phyloP scores from a whole-genome alignment of 2,797 vertebrate genomes.

The Cheirogaleus major region DNA sequence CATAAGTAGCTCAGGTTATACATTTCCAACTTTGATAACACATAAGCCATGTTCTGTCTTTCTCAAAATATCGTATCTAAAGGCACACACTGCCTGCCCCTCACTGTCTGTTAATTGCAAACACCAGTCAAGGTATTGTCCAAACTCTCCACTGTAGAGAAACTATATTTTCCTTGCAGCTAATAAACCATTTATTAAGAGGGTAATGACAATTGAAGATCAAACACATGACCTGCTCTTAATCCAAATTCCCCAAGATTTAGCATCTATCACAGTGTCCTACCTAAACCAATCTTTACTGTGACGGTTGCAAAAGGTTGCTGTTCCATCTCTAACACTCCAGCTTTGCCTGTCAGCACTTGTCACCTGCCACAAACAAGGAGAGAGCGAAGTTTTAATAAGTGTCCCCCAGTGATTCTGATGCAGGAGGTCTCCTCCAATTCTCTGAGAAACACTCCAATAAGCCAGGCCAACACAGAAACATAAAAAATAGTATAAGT shows the following conservation, averaged over 20 bases:
- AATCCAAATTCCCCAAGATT: not conserved
- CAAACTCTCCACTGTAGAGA: not conserved
- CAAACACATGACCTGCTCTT: not conserved
- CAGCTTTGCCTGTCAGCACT: not conserved
- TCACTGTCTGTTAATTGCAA: not conserved
- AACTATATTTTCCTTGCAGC: not conserved
- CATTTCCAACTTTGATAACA: not conserved
- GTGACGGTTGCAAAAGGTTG: not conserved
- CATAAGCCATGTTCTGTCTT: not conserved
- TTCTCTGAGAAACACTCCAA: not conserved
- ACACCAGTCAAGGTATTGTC: not conserved
- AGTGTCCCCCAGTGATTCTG: not conserved
- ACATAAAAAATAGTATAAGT: not conserved
- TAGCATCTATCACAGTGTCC: not conserved
- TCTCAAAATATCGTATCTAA: not conserved
- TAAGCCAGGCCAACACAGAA: not conserved
- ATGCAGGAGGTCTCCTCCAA: not conserved
- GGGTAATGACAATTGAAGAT: not conserved
- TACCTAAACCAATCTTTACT: not conserved
- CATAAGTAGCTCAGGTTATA: not conserved
- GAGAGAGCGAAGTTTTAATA: not conserved
- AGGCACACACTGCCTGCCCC: not conserved
- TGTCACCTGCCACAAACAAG: not conserved
- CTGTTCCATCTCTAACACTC: not conserved
- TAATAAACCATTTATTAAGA: constrained; percentile 25